A percentile compares a stretch with the other conserved stretches of the same genome.
phyloP scores from a whole-genome alignment of 1,140 invertebrate species.

The Anthonomus grandis region DNA sequence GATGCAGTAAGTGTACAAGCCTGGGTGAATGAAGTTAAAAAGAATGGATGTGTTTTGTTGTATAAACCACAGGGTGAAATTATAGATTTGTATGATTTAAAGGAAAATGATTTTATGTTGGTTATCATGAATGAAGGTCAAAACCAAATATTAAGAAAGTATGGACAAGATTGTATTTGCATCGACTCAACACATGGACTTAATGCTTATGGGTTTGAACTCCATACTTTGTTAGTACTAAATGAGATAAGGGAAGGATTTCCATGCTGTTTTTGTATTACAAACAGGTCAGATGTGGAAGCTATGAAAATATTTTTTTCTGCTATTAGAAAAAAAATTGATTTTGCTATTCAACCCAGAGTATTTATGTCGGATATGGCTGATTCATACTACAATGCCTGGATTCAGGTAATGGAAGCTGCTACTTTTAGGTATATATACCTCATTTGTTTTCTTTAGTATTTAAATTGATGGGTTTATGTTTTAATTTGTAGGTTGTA shows the following conservation, averaged over 20 bases:
- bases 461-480: neutral
- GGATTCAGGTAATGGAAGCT: constrained; percentile 19
- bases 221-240: constrained; percentile 14
- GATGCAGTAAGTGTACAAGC: constrained; percentile 4
- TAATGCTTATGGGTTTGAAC: constrained; percentile 23
- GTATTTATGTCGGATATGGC: constrained; percentile 29
- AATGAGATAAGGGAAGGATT: constrained; percentile 21
- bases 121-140: constrained; percentile 9
- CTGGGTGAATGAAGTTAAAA: constrained; percentile 7
- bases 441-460: too few relatives aligned
- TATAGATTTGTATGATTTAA: constrained; percentile 4
- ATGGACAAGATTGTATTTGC: constrained; percentile 20
- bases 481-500: constrained; percentile 1
- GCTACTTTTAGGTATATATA: constrained; percentile 7
- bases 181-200: constrained; percentile 20
- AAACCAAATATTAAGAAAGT: constrained; percentile 10
- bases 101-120: constrained; percentile 5
- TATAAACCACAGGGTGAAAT: constrained; percentile 1
- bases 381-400: constrained; percentile 22
- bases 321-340: constrained; percentile 15
- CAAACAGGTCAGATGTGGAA: constrained; percentile 12
- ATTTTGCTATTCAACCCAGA: constrained; percentile 6
- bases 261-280: constrained; percentile 12
- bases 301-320: constrained; percentile 21
- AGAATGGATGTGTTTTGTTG: neutral